A percentile compares a stretch with the other conserved stretches of the same genome.
Evolutionary conservation across 2,113 vertebrate species (phyloP).

Genomic region (Melanotaenia duboulayi): DNA sequence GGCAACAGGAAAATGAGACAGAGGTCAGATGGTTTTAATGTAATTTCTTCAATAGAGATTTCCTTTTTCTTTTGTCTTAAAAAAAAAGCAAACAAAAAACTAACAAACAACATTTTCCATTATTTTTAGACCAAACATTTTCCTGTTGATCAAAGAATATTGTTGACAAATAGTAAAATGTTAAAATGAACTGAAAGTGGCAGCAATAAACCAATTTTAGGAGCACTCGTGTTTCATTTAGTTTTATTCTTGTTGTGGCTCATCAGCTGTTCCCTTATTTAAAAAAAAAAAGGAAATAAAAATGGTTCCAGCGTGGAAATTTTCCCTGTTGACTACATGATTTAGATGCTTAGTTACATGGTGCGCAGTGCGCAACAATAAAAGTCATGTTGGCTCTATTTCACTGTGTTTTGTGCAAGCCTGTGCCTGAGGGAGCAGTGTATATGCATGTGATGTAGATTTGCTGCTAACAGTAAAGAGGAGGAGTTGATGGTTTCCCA

Average conservation of each 20-base stretch:
- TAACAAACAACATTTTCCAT: neutral
- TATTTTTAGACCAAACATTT: neutral
- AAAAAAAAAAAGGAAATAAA: neutral
- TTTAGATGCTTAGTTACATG: slow-evolving; percentile 15
- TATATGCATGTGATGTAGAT: slow-evolving; percentile 31
- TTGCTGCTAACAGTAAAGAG: slow-evolving; percentile 55
- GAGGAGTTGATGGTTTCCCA: slow-evolving; percentile 27
- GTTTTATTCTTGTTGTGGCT: slow-evolving; percentile 12
- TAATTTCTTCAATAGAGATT: slow-evolving; percentile 11
- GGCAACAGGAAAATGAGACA: slow-evolving; percentile 19
- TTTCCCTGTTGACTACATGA: slow-evolving; percentile 1
- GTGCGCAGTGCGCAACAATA: slow-evolving; percentile 14
- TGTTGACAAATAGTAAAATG: neutral
- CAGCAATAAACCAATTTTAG: slow-evolving; percentile 22
- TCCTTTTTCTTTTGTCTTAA: neutral
- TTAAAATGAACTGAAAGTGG: neutral
- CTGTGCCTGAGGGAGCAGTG: slow-evolving; percentile 12
- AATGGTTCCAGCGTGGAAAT: slow-evolving; percentile 4
- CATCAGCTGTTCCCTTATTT: slow-evolving; percentile 14
- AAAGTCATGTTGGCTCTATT: slow-evolving; percentile 21
- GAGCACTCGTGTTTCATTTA: neutral
- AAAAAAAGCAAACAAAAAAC: too few species aligned
- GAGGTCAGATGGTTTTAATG: neutral
- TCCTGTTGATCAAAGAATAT: neutral
- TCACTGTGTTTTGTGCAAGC: slow-evolving; percentile 2